Evolutionary conservation across 2,113 vertebrate genomes (phyloP).

Genomic region (Anhinga rufa): DNA sequence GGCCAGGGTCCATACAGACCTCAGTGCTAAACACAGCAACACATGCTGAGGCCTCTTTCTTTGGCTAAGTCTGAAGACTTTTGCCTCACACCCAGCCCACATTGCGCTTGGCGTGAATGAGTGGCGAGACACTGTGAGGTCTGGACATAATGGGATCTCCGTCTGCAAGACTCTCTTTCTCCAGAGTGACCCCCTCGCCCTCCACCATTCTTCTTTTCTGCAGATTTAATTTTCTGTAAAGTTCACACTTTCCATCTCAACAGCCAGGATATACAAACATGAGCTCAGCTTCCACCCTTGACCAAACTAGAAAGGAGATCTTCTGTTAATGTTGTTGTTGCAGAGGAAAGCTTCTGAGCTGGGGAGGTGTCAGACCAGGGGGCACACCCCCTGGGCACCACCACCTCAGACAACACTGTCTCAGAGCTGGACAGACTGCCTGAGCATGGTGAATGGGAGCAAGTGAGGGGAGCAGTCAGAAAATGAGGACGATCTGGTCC

Average conservation of each 20-base stretch:
- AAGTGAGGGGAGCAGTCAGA: not conserved
- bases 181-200: not conserved
- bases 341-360: not conserved
- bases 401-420: not conserved
- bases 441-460: rapidly evolving
- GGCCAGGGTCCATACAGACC: constrained; percentile 3
- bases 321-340: not conserved
- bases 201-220: constrained; percentile 28
- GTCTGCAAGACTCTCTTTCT: constrained; percentile 68
- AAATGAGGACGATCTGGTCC: not conserved
- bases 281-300: constrained; percentile 64
- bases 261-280: constrained; percentile 71
- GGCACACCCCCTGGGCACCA: not conserved
- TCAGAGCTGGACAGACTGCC: not conserved
- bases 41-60: constrained; percentile 46
- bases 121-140: constrained; percentile 61
- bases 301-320: constrained; percentile 45
- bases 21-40: constrained; percentile 26
- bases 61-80: constrained; percentile 38
- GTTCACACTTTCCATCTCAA: constrained; percentile 75
- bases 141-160: constrained; percentile 75
- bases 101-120: constrained; percentile 45
- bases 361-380: not conserved
- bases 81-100: constrained; percentile 38
- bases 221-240: constrained; percentile 67